Conservation (phyloP, 2,888 invertebrate species). For the Epirrita christyi region DNA sequence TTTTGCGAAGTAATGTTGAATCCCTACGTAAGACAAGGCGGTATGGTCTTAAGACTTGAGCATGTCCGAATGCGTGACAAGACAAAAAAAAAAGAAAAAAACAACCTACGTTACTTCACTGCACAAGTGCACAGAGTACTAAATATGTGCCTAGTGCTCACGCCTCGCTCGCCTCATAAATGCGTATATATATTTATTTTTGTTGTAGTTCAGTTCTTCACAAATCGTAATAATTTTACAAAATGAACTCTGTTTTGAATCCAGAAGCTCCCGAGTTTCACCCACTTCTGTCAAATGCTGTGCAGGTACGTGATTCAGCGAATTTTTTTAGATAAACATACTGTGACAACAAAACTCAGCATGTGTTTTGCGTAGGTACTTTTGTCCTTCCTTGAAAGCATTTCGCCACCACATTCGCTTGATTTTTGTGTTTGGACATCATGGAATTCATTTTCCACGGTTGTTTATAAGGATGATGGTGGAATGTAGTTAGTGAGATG, state of each 20-base stretch:
- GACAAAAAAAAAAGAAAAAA: too few species aligned
- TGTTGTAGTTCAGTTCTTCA: constrained; percentile 8
- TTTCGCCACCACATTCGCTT: constrained; percentile 18
- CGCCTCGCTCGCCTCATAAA: background rate
- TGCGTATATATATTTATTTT: constrained; percentile 14
- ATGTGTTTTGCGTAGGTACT: constrained; percentile 51
- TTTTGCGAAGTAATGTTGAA: too few species aligned
- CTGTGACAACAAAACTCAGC: constrained; percentile 47
- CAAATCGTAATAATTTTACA: constrained; percentile 26
- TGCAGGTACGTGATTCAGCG: constrained; percentile 62
- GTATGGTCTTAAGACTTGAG: too few species aligned
- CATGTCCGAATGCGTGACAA: too few species aligned
- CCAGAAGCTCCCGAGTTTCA: constrained; percentile 75
- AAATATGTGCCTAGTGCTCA: too few species aligned
- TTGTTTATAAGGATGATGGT: background rate
- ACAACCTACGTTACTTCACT: too few species aligned
- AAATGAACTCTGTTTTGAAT: constrained; percentile 70
- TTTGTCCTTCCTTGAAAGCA: constrained; percentile 16
- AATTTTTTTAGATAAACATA: constrained; percentile 20
- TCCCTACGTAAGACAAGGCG: too few species aligned
- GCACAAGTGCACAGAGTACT: too few species aligned
- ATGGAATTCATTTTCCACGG: background rate
- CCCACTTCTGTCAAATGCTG: constrained; percentile 60
- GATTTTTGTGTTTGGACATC: background rate
- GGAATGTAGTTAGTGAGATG: too few species aligned